Percentiles rank a stretch among this genome's conserved stretches.
Conservation (phyloP, 2,113 vertebrate species). For the Orycteropus afer region DNA sequence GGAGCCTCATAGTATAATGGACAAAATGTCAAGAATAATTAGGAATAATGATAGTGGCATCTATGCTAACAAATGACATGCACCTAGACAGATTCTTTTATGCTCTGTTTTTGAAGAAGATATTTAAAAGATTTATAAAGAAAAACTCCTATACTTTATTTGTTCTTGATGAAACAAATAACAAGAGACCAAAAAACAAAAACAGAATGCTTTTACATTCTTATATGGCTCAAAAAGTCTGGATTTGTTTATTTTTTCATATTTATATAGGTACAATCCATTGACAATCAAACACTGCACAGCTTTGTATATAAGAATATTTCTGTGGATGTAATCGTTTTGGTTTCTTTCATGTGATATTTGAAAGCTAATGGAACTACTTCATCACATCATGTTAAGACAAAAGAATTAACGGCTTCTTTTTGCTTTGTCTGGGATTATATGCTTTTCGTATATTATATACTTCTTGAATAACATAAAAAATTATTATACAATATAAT, state of each 20-base stretch:
- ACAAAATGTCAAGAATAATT: slow-evolving; percentile 82
- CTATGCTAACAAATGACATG: background rate
- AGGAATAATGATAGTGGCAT: slow-evolving; percentile 62
- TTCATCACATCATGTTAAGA: background rate
- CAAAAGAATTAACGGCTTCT: background rate
- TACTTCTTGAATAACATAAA: too few species aligned
- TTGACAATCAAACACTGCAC: fast-evolving
- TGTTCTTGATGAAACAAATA: slow-evolving; percentile 51
- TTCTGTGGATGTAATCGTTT: background rate
- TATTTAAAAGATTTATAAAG: slow-evolving; percentile 36
- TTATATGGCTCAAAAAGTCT: background rate
- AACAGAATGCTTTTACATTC: background rate
- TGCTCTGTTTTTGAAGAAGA: slow-evolving; percentile 38
- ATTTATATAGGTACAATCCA: background rate
- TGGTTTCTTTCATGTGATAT: background rate
- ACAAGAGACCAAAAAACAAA: slow-evolving; percentile 42
- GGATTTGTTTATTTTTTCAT: background rate
- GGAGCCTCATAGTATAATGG: slow-evolving; percentile 67
- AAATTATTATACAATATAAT: background rate
- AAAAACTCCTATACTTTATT: background rate
- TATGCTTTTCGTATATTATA: too few species aligned
- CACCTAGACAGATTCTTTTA: slow-evolving; percentile 23
- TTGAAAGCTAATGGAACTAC: background rate
- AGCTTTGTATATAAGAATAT: background rate
- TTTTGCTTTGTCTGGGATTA: background rate